Evolutionary conservation across 1,140 invertebrate genomes (phyloP).

Genomic region (Leguminivora glycinivorella): DNA sequence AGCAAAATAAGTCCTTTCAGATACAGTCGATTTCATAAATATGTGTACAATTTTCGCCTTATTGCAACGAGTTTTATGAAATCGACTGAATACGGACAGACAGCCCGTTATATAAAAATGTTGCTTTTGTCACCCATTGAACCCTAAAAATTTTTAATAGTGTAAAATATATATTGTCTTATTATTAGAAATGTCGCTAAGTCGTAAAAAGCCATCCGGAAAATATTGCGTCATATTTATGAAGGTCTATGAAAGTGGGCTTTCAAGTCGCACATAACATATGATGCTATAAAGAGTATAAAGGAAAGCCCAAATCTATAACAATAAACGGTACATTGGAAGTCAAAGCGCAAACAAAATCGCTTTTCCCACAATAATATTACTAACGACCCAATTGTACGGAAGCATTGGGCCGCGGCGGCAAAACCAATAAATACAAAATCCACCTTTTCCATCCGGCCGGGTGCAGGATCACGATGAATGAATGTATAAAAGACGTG

Average conservation of each 20-base stretch:
- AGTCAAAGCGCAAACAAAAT: constrained; percentile 75
- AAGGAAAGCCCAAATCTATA: constrained; percentile 64
- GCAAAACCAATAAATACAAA: constrained; percentile 76
- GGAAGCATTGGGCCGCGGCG: constrained; percentile 65
- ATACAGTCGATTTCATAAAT: too few relatives aligned
- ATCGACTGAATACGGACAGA: too few relatives aligned
- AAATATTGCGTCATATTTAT: constrained; percentile 42
- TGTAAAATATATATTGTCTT: not conserved
- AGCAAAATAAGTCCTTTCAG: too few relatives aligned
- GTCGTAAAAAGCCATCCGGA: constrained; percentile 34
- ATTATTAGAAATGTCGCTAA: constrained; percentile 29
- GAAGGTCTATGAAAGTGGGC: constrained; percentile 42
- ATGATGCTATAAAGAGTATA: constrained; percentile 59
- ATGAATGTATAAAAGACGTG: constrained; percentile 66
- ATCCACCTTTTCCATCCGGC: constrained; percentile 61
- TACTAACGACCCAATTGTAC: constrained; percentile 77
- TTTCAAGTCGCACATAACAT: constrained; percentile 56
- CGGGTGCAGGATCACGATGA: constrained; percentile 51
- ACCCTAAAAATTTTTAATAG: not conserved
- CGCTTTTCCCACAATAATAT: constrained; percentile 75
- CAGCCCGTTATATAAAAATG: too few relatives aligned
- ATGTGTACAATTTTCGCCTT: too few relatives aligned
- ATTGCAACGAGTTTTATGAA: too few relatives aligned
- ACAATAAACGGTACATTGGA: constrained; percentile 68
- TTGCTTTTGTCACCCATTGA: not conserved